Conservation (phyloP, 2,113 vertebrate genomes). For the Tenebrosternarchus preto region DNA sequence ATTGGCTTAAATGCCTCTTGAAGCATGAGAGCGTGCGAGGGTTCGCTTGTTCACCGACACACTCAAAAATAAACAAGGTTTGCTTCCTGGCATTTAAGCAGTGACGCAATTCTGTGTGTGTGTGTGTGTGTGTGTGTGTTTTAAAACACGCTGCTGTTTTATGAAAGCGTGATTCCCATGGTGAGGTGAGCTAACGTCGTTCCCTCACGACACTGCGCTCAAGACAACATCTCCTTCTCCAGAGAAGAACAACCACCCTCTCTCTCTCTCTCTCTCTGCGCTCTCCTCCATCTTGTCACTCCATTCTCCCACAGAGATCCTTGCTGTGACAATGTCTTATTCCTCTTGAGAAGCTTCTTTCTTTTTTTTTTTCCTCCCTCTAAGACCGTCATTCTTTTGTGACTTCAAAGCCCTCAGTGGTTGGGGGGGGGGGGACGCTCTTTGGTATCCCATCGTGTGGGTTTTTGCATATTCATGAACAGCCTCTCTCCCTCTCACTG, state of each 20-base stretch:
- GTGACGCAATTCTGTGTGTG: slow-evolving; percentile 13
- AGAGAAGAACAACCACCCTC: not conserved
- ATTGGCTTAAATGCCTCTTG: not conserved
- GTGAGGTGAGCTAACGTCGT: slow-evolving; percentile 38
- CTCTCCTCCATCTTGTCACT: slow-evolving; percentile 19
- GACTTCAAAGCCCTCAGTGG: slow-evolving; percentile 69
- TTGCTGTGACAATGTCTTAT: slow-evolving; percentile 67
- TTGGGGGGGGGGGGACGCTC: slow-evolving; percentile 54
- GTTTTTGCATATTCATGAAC: slow-evolving; percentile 72
- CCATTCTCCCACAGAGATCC: slow-evolving; percentile 35
- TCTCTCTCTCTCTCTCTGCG: no score
- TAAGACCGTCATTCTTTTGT: slow-evolving; percentile 56
- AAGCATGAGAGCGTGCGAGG: not conserved
- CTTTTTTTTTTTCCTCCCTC: slow-evolving; percentile 41
- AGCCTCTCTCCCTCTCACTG: slow-evolving; percentile 50
- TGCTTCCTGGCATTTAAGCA: not conserved
- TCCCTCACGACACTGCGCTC: slow-evolving; percentile 28
- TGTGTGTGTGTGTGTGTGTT: not conserved
- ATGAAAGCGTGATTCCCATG: slow-evolving; percentile 31
- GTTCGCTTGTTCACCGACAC: not conserved
- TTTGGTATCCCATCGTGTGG: slow-evolving; percentile 58
- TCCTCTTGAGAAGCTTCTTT: slow-evolving; percentile 62
- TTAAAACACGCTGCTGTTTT: slow-evolving; percentile 7
- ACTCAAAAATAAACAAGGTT: slow-evolving; percentile 4
- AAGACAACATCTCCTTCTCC: slow-evolving; percentile 35